phyloP scores from a whole-genome alignment of 1,140 invertebrate species.

The Galendromus occidentalis region DNA sequence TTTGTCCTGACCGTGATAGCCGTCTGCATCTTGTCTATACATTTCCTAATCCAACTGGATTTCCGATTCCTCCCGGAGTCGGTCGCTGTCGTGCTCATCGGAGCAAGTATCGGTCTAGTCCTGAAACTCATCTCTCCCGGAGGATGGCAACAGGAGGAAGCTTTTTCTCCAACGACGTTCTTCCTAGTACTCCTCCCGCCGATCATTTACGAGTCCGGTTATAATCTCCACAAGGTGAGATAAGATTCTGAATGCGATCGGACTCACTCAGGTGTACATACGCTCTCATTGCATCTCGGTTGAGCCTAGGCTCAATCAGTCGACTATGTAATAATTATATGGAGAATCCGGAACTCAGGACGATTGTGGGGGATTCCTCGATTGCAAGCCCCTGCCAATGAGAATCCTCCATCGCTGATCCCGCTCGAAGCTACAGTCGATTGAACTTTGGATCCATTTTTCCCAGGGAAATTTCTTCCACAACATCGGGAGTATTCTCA shows the following conservation, averaged over 20 bases:
- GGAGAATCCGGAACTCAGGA: too few relatives aligned
- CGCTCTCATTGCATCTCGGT: too few relatives aligned
- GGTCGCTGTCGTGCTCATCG: constrained; percentile 83
- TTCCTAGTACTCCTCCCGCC: constrained; percentile 90
- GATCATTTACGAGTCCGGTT: constrained; percentile 96
- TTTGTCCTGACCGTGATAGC: constrained; percentile 82
- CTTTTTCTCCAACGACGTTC: constrained; percentile 89
- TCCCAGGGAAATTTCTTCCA: constrained; percentile 80
- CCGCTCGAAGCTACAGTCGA: too few relatives aligned
- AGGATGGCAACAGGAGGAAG: constrained; percentile 59
- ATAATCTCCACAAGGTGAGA: constrained; percentile 81
- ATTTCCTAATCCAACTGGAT: constrained; percentile 78
- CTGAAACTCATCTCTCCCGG: constrained; percentile 58
- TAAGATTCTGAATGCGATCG: too few relatives aligned
- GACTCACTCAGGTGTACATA: too few relatives aligned
- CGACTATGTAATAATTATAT: not conserved
- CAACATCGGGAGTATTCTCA: constrained; percentile 66
- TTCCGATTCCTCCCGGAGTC: constrained; percentile 93
- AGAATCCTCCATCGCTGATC: too few relatives aligned
- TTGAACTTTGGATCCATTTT: too few relatives aligned
- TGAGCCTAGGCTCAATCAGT: too few relatives aligned
- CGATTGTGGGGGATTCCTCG: too few relatives aligned
- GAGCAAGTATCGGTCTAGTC: constrained; percentile 70
- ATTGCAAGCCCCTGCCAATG: too few relatives aligned
- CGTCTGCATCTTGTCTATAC: constrained; percentile 76